These are phyloP conservation scores for Novumbra hubbsi DNA, from an alignment of 2,797 vertebrate species.

Conservation along the genomic window DNA sequence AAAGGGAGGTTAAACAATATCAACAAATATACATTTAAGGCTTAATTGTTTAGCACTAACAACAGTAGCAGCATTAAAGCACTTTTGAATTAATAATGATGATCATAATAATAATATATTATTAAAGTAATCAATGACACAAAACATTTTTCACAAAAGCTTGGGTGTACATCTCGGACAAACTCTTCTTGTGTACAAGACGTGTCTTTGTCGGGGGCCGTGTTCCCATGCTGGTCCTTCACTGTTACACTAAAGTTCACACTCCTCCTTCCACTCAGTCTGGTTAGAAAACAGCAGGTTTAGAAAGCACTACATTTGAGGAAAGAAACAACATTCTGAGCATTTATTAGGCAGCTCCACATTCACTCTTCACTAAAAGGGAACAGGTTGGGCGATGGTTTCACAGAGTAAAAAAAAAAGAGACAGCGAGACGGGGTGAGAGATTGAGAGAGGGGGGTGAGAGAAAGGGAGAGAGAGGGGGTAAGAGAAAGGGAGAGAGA, in stretches of 20 bases:
- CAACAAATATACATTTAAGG: conserved; percentile 85
- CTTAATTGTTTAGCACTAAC: conserved; percentile 82
- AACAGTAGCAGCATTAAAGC: conserved; percentile 84
- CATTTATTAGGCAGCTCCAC: conserved; percentile 46
- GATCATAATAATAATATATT: conserved; percentile 74
- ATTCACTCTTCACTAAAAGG: conserved; percentile 59
- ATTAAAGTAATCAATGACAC: conserved; percentile 68
- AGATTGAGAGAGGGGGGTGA: not conserved
- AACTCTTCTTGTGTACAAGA: not conserved
- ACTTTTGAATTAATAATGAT: conserved; percentile 80
- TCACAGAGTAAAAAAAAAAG: not conserved
- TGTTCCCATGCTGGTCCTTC: conserved; percentile 35
- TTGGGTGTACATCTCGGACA: not conserved
- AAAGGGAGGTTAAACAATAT: conserved; percentile 68
- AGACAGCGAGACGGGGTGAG: no score
- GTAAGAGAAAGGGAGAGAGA: no score
- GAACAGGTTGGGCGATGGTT: conserved; percentile 18
- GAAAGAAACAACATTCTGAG: not conserved
- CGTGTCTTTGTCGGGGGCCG: conserved; percentile 40
- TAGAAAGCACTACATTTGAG: conserved; percentile 18
- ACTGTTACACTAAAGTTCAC: conserved; percentile 21
- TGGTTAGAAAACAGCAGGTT: conserved; percentile 47
- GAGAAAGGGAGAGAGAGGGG: not conserved
- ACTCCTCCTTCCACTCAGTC: no score
- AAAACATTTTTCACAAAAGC: conserved; percentile 43